Conservation (phyloP, 2,888 invertebrate species). For the Oxystoma pomonae region DNA sequence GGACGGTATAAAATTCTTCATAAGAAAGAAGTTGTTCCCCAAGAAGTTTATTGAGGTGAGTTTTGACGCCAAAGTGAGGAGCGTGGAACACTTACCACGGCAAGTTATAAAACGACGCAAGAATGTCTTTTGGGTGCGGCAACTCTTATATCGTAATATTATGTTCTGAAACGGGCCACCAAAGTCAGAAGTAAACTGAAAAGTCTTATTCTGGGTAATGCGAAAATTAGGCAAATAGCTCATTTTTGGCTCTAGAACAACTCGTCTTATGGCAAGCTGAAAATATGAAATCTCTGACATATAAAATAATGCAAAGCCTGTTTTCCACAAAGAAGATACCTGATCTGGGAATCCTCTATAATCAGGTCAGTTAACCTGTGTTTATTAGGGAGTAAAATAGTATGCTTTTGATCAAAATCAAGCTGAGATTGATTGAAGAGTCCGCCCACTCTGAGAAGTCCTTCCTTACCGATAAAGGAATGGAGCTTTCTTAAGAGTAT, state of each 20-base stretch:
- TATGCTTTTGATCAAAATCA: neutral
- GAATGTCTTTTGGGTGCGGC: neutral
- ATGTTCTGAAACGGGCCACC: too few species aligned
- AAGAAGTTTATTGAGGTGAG: neutral
- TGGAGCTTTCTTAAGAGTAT: neutral
- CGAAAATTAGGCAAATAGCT: neutral
- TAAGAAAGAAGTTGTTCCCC: neutral
- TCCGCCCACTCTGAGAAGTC: conserved; percentile 1
- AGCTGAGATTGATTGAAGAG: neutral
- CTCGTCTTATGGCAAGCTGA: neutral
- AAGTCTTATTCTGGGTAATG: neutral
- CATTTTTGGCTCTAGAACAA: neutral
- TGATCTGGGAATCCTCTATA: neutral
- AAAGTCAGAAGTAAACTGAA: neutral
- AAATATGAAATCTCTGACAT: neutral
- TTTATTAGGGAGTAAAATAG: conserved; percentile 1
- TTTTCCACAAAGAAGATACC: neutral
- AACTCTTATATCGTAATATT: neutral
- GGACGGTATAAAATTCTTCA: neutral
- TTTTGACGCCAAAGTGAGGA: neutral
- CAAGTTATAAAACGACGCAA: neutral
- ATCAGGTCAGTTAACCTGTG: neutral
- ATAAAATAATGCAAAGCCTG: conserved; percentile 4
- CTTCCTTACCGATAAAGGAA: neutral
- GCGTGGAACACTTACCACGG: neutral